Evolutionary conservation across 2,888 invertebrate species (phyloP), one percentile per base, ranked within the genome.

Genomic region (Eugnorisma glareosa): DNA sequence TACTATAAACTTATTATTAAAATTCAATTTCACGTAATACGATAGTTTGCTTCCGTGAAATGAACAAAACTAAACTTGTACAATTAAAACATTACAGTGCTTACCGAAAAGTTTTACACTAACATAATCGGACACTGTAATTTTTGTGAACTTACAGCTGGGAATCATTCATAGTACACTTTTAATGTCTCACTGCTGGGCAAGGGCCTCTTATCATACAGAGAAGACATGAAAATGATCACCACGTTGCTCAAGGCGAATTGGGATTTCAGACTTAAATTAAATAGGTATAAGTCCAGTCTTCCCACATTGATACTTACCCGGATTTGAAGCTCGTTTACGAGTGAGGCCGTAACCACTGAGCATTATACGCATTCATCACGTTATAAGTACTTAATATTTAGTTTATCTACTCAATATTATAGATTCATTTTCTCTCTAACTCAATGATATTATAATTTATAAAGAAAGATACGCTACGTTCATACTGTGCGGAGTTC

Each of bases 11-110:
- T 28, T 35, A 54, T 28, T 35, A 54, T 37, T 57, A 35, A 35
- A 64, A 63, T 51, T 35, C 13, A 43, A 64, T 43, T 73, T 43
- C 13, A 70, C n/a, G n/a, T 15, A 61, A 40, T 54, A 18, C 37
- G 6, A 21, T n/a, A 18, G 2, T 6, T 35, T 15, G 7, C 4
- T 45, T 71, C 37, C 43, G 43, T 18, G 21, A 67, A 43, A 24
- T 10, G 24, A 2, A 2, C 40, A 51, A 73, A 73, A 70, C 43
- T 43, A 35, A 57, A 57, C 21, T 57, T 57, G 18, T 31, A 1
- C 3, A 10, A 31, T 48, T 67, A 24, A 48, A 68, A 21, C 21
- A 54, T 48, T 35, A 15, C 24, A 24, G 21, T 31, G 31, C 28
- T 59, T 21, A 8, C 59, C 5, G n/a, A n/a, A n/a, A n/a, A n/a